Evolutionary conservation across 2,888 invertebrate genomes (phyloP).

Genomic region (Pterostichus madidus): DNA sequence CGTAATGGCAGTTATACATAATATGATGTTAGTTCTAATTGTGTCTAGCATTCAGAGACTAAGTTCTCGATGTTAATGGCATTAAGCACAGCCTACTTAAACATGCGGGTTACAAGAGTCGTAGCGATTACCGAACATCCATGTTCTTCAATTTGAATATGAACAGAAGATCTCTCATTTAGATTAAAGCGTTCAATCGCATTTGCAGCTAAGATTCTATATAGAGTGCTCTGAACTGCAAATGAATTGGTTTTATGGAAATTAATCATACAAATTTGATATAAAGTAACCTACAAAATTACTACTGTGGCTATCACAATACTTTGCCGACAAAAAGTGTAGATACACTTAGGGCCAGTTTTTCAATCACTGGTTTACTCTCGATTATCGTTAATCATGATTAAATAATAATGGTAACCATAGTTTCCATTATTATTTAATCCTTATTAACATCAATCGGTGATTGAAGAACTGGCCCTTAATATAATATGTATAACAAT

Average conservation of each 20-base stretch:
- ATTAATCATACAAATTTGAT: not conserved
- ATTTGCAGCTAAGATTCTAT: not conserved
- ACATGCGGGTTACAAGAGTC: slow-evolving; percentile 11
- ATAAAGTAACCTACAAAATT: not conserved
- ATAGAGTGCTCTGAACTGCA: not conserved
- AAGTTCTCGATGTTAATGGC: slow-evolving; percentile 32
- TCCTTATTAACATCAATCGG: too few relatives aligned
- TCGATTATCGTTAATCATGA: too few relatives aligned
- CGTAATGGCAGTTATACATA: too few relatives aligned
- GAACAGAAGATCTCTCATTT: slow-evolving; percentile 20
- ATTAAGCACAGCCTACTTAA: slow-evolving; percentile 6
- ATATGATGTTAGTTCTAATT: not conserved
- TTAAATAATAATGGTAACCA: too few relatives aligned
- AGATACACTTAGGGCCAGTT: too few relatives aligned
- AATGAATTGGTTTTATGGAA: not conserved
- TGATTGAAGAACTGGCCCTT: too few relatives aligned
- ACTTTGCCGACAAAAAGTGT: too few relatives aligned
- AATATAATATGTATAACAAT: too few relatives aligned
- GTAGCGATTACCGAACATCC: slow-evolving; percentile 30
- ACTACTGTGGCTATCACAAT: too few relatives aligned
- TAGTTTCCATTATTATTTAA: too few relatives aligned
- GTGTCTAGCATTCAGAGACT: not conserved
- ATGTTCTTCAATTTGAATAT: slow-evolving; percentile 22
- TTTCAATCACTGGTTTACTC: too few relatives aligned
- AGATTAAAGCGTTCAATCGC: slow-evolving; percentile 18